A percentile compares a stretch with the other conserved stretches of the same genome.
Conservation (phyloP, 2,888 invertebrate genomes). For the Leptogaster cylindrica region DNA sequence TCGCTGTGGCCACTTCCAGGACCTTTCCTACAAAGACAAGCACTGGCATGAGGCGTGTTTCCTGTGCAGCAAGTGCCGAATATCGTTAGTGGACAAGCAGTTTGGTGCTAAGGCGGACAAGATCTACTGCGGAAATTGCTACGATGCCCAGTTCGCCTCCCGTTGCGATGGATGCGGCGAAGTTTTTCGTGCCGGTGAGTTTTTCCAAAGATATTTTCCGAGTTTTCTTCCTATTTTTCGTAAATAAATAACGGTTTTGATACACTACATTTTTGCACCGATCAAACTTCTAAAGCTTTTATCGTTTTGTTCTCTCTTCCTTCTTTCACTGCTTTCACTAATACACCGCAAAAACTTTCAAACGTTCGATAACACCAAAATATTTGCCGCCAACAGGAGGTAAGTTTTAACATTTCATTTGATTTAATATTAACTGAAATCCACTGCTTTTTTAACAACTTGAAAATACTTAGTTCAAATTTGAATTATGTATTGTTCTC, state of each 20-base stretch:
- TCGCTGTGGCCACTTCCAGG: too few species aligned
- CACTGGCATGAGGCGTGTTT: slow-evolving; percentile 99
- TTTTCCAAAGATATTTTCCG: background rate
- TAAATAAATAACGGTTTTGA: background rate
- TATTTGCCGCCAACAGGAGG: slow-evolving; percentile 17
- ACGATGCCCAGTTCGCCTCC: slow-evolving; percentile 98
- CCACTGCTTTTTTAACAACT: too few species aligned
- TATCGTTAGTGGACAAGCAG: slow-evolving; percentile 98
- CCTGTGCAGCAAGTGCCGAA: slow-evolving; percentile 97
- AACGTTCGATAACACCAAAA: slow-evolving; percentile 12
- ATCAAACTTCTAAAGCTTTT: slow-evolving; percentile 17
- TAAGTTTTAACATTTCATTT: too few species aligned
- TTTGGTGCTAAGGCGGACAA: slow-evolving; percentile 99
- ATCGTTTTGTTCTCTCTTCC: slow-evolving; percentile 19
- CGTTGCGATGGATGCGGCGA: slow-evolving; percentile 99
- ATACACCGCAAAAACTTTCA: slow-evolving; percentile 9
- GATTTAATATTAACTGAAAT: too few species aligned
- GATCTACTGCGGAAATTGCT: slow-evolving; percentile 99
- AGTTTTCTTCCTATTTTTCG: background rate
- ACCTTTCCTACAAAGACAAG: slow-evolving; percentile 99
- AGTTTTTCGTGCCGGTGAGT: slow-evolving; percentile 98
- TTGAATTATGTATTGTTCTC: too few species aligned
- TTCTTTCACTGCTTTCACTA: slow-evolving; percentile 41
- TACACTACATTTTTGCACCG: background rate
- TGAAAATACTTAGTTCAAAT: too few species aligned